These are phyloP conservation scores for Paguma larvata DNA, from an alignment of 2,797 vertebrate genomes.

Conservation along the genomic window DNA sequence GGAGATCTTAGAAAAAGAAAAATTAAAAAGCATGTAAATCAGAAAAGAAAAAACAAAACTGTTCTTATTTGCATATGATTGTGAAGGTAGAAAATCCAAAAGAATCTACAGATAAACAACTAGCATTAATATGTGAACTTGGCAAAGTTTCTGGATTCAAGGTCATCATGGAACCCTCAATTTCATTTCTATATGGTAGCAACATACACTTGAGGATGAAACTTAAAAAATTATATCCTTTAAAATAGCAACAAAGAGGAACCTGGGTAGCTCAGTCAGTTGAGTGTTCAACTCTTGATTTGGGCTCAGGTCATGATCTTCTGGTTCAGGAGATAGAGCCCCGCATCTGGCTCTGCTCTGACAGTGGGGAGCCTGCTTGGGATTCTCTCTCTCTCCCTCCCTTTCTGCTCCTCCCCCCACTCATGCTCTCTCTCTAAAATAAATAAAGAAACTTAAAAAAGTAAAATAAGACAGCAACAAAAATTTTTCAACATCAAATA, in stretches of 20 bases:
- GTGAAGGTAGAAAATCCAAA: background rate
- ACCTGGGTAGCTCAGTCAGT: background rate
- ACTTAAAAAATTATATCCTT: background rate
- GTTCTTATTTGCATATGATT: background rate
- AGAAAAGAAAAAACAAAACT: constrained; percentile 9
- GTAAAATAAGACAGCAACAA: too few relatives aligned
- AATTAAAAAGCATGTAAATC: background rate
- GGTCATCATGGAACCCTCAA: background rate
- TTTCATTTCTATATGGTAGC: background rate
- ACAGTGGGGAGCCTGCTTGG: too few relatives aligned
- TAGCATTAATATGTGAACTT: background rate
- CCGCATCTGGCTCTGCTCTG: too few relatives aligned
- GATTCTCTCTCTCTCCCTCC: too few relatives aligned
- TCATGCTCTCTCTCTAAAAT: too few relatives aligned
- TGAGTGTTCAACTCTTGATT: background rate
- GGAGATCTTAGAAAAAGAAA: background rate
- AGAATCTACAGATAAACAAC: background rate
- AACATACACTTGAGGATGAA: background rate
- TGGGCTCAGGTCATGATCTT: too few relatives aligned
- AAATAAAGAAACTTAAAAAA: too few relatives aligned
- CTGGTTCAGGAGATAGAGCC: too few relatives aligned
- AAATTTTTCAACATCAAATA: background rate
- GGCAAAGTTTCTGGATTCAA: background rate
- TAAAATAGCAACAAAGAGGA: background rate
- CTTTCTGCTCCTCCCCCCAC: too few relatives aligned